Conservation (phyloP, 2,113 vertebrate species). For the Antigone vipio region DNA sequence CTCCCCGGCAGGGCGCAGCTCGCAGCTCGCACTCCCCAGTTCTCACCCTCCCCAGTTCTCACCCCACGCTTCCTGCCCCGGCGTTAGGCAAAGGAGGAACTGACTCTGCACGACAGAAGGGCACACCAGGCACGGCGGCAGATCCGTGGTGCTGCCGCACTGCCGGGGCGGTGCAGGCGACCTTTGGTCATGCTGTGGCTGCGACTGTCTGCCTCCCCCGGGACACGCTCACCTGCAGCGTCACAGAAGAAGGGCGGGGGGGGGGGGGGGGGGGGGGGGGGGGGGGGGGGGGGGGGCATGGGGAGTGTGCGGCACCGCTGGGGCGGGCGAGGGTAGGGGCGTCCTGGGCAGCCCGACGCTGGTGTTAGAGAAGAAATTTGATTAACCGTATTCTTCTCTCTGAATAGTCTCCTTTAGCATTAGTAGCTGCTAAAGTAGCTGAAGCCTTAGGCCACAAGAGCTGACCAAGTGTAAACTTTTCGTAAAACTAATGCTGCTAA, state of each 20-base stretch:
- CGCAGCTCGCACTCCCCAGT: neutral
- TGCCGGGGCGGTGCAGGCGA: neutral
- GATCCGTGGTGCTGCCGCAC: neutral
- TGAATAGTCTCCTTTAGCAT: neutral
- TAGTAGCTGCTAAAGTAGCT: neutral
- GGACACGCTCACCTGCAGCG: fast-evolving
- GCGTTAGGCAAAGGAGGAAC: constrained; percentile 14
- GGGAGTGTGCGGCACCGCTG: fast-evolving
- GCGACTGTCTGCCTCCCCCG: fast-evolving
- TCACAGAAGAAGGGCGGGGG: neutral
- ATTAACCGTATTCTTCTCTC: neutral
- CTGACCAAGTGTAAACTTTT: no score
- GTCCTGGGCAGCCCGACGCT: neutral
- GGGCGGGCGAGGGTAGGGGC: fast-evolving
- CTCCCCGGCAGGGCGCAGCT: neutral
- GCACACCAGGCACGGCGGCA: neutral
- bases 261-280: fast-evolving
- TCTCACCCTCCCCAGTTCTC: neutral
- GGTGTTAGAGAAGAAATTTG: neutral
- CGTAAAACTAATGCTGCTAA: no score
- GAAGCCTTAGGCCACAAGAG: neutral
- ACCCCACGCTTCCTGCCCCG: constrained; percentile 1
- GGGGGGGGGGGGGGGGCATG: fast-evolving
- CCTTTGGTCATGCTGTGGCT: neutral
- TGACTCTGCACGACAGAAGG: neutral